Evolutionary conservation across 92 coral and sea anemone genomes (phyloP).

Genomic region (Epizoanthus stellaris): DNA sequence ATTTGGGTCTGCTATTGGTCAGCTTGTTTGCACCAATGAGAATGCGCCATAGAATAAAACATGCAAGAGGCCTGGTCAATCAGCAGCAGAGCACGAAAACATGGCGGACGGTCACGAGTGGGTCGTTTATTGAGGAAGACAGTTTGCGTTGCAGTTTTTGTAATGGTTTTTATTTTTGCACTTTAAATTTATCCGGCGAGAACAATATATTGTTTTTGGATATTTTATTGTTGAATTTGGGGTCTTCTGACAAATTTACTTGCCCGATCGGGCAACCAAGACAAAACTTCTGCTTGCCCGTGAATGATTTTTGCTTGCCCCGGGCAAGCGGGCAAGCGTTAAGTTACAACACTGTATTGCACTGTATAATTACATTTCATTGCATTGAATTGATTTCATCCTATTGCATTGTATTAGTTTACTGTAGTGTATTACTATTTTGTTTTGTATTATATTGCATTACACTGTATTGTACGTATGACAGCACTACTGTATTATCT

Average conservation of each 20-base stretch:
- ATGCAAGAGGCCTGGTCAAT: conserved; percentile 6
- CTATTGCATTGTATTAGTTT: too few species aligned
- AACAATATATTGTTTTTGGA: conserved; percentile 8
- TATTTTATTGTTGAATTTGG: neutral
- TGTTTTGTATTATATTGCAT: too few species aligned
- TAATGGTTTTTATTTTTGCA: conserved; percentile 24
- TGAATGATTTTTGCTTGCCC: conserved; percentile 43
- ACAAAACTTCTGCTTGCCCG: conserved; percentile 36
- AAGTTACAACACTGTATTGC: too few species aligned
- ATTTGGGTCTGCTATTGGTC: conserved; percentile 13
- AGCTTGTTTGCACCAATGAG: conserved; percentile 26
- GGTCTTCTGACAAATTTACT: conserved; percentile 44
- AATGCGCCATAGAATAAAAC: conserved; percentile 21
- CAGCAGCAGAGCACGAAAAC: neutral
- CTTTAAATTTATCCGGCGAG: conserved; percentile 13
- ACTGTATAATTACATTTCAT: too few species aligned
- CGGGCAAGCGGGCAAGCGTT: too few species aligned
- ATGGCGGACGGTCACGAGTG: neutral
- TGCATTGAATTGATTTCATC: too few species aligned
- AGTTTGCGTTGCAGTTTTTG: conserved; percentile 10
- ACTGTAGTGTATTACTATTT: too few species aligned
- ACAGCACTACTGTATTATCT: too few species aligned
- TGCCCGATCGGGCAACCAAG: conserved; percentile 44
- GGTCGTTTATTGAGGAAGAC: neutral
- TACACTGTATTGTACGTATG: too few species aligned